Evolutionary conservation across 2,113 vertebrate species (phyloP).

Genomic region (Osmerus eperlanus): DNA sequence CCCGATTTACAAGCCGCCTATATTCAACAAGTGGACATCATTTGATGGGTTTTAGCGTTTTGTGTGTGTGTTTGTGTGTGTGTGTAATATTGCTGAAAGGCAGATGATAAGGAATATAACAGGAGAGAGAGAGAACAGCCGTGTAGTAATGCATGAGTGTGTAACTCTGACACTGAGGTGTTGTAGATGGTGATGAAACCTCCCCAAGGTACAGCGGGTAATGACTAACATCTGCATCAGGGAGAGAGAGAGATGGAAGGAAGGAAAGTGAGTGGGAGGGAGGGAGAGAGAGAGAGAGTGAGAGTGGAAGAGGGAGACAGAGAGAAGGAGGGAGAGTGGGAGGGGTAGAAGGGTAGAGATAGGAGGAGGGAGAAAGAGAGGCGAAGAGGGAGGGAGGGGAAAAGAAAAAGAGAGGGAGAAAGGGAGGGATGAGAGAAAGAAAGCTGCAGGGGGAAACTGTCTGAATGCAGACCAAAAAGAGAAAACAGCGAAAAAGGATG

Average conservation of each 20-base stretch:
- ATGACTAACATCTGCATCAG: slow-evolving; percentile 8
- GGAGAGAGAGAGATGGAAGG: slow-evolving; percentile 9
- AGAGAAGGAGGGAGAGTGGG: too few relatives aligned
- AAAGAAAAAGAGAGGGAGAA: slow-evolving; percentile 3
- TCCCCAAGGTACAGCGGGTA: neutral
- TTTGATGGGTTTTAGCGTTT: neutral
- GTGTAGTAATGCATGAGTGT: neutral
- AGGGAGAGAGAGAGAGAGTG: neutral
- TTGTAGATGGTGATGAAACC: slow-evolving; percentile 3
- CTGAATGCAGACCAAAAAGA: neutral
- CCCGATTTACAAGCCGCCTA: neutral
- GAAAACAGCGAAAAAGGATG: neutral
- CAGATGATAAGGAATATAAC: neutral
- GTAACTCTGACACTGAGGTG: neutral
- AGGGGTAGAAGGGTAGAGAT: neutral
- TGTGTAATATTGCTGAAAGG: neutral
- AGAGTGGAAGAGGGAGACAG: neutral
- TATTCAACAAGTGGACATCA: neutral
- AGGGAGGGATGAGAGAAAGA: neutral
- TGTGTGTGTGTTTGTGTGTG: slow-evolving; percentile 2
- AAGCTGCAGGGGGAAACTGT: neutral
- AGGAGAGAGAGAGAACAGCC: neutral
- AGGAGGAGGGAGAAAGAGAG: neutral
- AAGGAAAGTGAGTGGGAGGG: neutral
- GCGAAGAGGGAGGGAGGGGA: neutral